phyloP scores from a whole-genome alignment of 2,888 invertebrate genomes.

The Nowickia ferox region DNA sequence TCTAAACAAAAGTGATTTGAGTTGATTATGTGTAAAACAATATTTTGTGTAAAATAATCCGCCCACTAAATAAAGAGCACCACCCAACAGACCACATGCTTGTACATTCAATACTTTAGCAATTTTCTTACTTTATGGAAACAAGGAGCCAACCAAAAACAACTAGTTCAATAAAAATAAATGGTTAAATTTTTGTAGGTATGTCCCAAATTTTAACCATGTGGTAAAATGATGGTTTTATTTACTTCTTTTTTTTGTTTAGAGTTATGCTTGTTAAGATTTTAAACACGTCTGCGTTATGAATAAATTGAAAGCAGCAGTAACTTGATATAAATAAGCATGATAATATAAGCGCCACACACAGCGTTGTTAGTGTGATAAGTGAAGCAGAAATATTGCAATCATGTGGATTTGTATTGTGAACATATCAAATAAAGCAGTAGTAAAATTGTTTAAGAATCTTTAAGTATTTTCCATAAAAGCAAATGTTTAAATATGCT shows the following conservation, averaged over 20 bases:
- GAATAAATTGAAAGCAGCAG: conserved; percentile 40
- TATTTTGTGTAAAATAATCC: conserved; percentile 8
- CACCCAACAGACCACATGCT: neutral
- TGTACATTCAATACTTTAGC: neutral
- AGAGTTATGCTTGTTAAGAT: conserved; percentile 5
- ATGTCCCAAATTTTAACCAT: no score
- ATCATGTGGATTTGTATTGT: neutral
- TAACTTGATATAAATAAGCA: neutral
- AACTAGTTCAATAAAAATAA: conserved; percentile 16
- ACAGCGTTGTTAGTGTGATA: neutral
- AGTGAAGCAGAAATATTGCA: neutral
- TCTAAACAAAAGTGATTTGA: neutral
- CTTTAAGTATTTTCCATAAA: neutral
- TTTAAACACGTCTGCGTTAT: conserved; percentile 28
- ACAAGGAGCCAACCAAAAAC: no score
- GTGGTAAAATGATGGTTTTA: neutral
- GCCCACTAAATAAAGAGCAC: neutral
- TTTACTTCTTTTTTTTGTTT: conserved; percentile 1
- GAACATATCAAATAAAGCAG: neutral
- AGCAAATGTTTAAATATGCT: neutral
- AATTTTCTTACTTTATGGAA: neutral
- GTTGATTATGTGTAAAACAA: neutral
- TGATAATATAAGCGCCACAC: neutral
- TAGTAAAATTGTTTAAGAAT: neutral
- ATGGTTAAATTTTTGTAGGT: conserved; percentile 26